Conservation (phyloP, 2,888 invertebrate genomes). For the Ophion slaviceki region DNA sequence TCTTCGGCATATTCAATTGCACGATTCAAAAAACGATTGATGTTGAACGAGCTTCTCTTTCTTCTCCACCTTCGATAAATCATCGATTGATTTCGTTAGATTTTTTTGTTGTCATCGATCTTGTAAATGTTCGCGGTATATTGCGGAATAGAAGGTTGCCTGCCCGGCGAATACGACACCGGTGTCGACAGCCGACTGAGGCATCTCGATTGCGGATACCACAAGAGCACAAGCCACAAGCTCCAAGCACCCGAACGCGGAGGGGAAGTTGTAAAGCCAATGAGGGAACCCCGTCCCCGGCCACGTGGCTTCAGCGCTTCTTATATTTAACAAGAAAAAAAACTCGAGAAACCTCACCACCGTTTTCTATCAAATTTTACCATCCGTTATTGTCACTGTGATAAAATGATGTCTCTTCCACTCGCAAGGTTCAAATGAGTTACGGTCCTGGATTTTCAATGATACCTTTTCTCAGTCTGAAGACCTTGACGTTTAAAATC, state of each 20-base stretch:
- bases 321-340: slow-evolving; percentile 2
- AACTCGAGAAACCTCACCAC: slow-evolving; percentile 7
- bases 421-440: no score
- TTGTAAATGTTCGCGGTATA: not conserved
- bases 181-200: slow-evolving; percentile 69
- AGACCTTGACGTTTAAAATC: slow-evolving; percentile 18
- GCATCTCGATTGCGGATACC: slow-evolving; percentile 63
- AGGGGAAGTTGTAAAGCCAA: slow-evolving; percentile 69
- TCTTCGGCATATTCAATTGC: not conserved
- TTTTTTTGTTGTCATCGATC: not conserved
- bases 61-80: not conserved
- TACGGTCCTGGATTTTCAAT: no score
- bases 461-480: not conserved
- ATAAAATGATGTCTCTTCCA: not conserved
- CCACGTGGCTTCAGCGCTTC: slow-evolving; percentile 70
- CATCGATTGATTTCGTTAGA: not conserved
- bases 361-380: slow-evolving; percentile 18
- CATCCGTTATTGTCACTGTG: not conserved
- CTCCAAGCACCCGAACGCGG: slow-evolving; percentile 67
- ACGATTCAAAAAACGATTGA: not conserved
- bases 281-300: slow-evolving; percentile 60
- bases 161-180: slow-evolving; percentile 63
- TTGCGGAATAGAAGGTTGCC: not conserved
- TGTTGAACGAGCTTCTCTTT: not conserved
- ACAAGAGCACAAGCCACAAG: slow-evolving; percentile 69